Evolutionary conservation across 1,140 invertebrate genomes (phyloP).

Genomic region (Zaprionus camerounensis): DNA sequence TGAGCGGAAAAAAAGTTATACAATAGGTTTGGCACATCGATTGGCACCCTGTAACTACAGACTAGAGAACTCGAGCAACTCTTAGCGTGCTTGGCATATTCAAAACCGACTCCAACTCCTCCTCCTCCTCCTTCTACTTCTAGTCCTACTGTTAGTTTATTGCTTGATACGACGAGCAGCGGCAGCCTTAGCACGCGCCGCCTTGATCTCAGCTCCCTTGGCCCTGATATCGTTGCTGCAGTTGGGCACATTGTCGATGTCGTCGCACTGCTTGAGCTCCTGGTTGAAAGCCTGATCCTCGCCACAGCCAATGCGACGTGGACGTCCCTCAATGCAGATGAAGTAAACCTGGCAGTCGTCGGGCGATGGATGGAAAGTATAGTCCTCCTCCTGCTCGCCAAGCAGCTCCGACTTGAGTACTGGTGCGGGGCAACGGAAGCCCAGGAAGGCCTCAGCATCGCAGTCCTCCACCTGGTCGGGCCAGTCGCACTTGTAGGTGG

Average conservation of each 20-base stretch:
- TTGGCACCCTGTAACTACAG: slow-evolving; percentile 67
- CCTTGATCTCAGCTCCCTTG: slow-evolving; percentile 74
- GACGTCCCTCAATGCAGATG: slow-evolving; percentile 91
- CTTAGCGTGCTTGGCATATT: slow-evolving; percentile 30
- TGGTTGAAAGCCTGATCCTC: slow-evolving; percentile 93
- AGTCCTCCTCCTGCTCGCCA: slow-evolving; percentile 84
- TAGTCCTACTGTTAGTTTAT: slow-evolving; percentile 5
- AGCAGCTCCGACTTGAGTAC: slow-evolving; percentile 83
- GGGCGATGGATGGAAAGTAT: slow-evolving; percentile 85
- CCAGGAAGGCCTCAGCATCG: slow-evolving; percentile 90
- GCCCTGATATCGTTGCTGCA: slow-evolving; percentile 85
- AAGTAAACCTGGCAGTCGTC: slow-evolving; percentile 92
- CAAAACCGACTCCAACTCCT: slow-evolving; percentile 28
- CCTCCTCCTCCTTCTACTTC: neutral
- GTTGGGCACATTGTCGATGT: slow-evolving; percentile 90
- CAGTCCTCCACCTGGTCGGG: slow-evolving; percentile 92
- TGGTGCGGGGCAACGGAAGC: slow-evolving; percentile 88
- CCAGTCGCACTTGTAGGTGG: slow-evolving; percentile 93
- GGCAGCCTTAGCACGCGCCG: slow-evolving; percentile 63
- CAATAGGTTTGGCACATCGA: slow-evolving; percentile 50
- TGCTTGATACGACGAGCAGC: slow-evolving; percentile 30
- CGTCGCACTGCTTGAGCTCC: slow-evolving; percentile 89
- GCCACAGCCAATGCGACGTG: slow-evolving; percentile 89
- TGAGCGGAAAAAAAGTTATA: slow-evolving; percentile 50
- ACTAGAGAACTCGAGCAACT: slow-evolving; percentile 79